phyloP scores from a whole-genome alignment of 2,113 vertebrate species.

The Gymnorhina tibicen region DNA sequence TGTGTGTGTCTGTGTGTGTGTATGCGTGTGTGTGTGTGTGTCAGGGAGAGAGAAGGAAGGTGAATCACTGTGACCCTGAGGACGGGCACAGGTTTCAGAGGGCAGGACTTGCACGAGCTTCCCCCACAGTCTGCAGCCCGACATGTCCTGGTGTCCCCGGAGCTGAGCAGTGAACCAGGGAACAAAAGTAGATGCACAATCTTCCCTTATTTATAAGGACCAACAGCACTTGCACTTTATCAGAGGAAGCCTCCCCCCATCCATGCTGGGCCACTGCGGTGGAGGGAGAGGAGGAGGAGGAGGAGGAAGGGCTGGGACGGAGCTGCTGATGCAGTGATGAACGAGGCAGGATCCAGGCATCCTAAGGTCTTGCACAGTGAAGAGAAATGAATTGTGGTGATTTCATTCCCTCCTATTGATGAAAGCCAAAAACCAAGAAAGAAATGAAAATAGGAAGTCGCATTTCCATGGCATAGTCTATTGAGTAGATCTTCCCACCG shows the following conservation, averaged over 20 bases:
- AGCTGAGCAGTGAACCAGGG: neutral
- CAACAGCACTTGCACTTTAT: slow-evolving; percentile 39
- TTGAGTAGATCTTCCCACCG: neutral
- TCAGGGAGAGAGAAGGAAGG: neutral
- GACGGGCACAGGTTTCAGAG: neutral
- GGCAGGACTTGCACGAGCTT: neutral
- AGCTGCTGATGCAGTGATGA: neutral
- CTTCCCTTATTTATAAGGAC: slow-evolving; percentile 30
- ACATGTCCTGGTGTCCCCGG: neutral
- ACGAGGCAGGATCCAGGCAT: rapidly evolving
- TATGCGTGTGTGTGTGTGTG: neutral
- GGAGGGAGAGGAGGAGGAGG: neutral
- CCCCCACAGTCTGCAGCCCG: neutral
- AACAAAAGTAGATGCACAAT: neutral
- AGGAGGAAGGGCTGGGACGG: neutral
- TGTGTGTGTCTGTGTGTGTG: neutral
- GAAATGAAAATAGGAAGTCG: neutral
- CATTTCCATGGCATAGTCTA: neutral
- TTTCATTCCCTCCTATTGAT: neutral
- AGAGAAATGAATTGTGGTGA: neutral
- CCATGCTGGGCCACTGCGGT: neutral
- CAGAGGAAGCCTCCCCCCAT: neutral
- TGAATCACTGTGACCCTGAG: neutral
- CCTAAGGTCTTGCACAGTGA: neutral
- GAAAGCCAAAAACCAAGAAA: neutral